These are phyloP conservation scores for Hecatera dysodea DNA, from an alignment of 2,888 invertebrate genomes.

Conservation along the genomic window DNA sequence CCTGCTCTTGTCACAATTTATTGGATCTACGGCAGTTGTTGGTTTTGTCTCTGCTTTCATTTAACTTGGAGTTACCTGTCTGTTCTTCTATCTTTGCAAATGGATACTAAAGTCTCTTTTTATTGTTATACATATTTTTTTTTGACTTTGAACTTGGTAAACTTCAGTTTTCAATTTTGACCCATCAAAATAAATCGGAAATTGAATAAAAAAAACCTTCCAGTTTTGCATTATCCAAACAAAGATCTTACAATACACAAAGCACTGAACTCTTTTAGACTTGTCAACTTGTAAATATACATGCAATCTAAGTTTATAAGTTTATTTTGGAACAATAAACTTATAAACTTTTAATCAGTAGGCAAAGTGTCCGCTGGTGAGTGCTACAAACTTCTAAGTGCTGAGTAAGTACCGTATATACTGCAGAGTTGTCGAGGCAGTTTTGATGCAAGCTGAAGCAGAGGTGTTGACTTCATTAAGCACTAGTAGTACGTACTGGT, in stretches of 20 bases:
- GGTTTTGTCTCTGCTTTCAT: not conserved
- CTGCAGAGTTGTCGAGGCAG: not conserved
- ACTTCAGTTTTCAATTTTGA: not conserved
- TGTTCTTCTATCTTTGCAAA: not conserved
- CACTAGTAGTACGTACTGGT: not conserved
- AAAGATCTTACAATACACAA: not conserved
- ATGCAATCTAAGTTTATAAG: no score
- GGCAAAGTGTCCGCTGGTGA: no score
- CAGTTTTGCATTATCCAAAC: not conserved
- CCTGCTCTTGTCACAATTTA: not conserved
- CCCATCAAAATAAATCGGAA: not conserved
- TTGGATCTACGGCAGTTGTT: no score
- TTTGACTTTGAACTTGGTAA: not conserved
- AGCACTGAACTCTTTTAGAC: not conserved
- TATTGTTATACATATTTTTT: no score
- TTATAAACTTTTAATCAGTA: no score
- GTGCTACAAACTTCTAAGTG: not conserved
- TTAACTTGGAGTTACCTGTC: not conserved
- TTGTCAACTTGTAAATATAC: not conserved
- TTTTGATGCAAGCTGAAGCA: not conserved
- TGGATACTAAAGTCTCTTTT: no score
- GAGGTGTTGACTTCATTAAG: not conserved
- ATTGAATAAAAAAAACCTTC: not conserved
- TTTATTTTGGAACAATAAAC: no score
- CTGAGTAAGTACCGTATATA: not conserved